phyloP scores from a whole-genome alignment of 2,797 vertebrate genomes.

The Tenualosa ilisha region DNA sequence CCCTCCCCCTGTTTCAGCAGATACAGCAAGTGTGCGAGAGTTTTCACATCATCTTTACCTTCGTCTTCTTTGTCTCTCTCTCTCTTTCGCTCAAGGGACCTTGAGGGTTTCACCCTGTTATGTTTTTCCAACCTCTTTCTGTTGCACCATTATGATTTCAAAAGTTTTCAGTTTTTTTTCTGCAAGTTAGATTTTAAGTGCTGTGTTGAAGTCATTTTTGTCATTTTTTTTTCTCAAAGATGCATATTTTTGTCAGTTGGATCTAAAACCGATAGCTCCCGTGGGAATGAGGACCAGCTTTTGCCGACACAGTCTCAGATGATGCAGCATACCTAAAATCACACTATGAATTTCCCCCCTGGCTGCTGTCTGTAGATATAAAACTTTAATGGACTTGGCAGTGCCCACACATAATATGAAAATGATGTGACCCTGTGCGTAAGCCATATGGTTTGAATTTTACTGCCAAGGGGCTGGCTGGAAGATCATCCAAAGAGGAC shows the following conservation, averaged over 20 bases:
- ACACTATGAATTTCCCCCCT: slow-evolving; percentile 40
- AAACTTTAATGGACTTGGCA: slow-evolving; percentile 55
- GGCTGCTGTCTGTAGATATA: slow-evolving; percentile 42
- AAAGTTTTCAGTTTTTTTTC: background rate
- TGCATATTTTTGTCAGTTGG: background rate
- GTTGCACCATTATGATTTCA: background rate
- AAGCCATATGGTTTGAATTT: slow-evolving; percentile 16
- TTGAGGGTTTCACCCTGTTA: slow-evolving; percentile 49
- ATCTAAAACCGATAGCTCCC: background rate
- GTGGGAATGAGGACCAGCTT: background rate
- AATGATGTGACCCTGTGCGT: slow-evolving; percentile 16
- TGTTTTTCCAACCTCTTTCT: slow-evolving; percentile 42
- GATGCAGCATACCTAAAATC: slow-evolving; percentile 3
- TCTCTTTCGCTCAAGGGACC: slow-evolving; percentile 58
- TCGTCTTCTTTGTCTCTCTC: slow-evolving; percentile 50
- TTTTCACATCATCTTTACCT: slow-evolving; percentile 57
- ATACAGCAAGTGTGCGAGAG: slow-evolving; percentile 44
- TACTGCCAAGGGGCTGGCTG: background rate
- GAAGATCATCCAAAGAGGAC: background rate
- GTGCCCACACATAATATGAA: slow-evolving; percentile 41
- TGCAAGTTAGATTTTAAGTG: slow-evolving; percentile 25
- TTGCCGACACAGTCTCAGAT: background rate
- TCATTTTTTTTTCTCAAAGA: background rate
- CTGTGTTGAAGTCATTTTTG: slow-evolving; percentile 14
- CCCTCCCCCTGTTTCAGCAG: slow-evolving; percentile 38